phyloP scores from a whole-genome alignment of 2,797 vertebrate genomes.

The Selene dorsalis region DNA sequence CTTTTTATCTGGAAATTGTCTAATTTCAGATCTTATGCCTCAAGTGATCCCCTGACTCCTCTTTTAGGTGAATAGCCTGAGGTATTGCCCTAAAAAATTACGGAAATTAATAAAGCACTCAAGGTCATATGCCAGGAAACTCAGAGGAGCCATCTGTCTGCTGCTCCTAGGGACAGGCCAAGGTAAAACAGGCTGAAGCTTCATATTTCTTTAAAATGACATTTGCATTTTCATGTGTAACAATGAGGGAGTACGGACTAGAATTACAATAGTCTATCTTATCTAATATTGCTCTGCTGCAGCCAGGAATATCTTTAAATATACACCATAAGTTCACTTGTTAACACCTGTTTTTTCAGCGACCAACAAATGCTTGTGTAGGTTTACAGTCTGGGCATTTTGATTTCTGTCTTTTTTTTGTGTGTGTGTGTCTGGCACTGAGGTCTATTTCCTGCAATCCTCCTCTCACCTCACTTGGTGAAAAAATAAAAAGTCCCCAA shows the following conservation, averaged over 20 bases:
- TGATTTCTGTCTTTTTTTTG: slow-evolving; percentile 8
- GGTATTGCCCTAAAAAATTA: slow-evolving; percentile 79
- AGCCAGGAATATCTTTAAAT: slow-evolving; percentile 3
- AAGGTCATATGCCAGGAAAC: slow-evolving; percentile 76
- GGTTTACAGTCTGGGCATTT: slow-evolving; percentile 4
- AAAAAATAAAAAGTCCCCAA: slow-evolving; percentile 39
- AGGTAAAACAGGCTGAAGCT: slow-evolving; percentile 59
- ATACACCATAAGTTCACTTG: background rate
- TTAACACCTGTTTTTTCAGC: background rate
- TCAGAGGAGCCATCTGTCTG: slow-evolving; percentile 62
- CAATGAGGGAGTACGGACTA: background rate
- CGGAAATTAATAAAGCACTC: slow-evolving; percentile 75
- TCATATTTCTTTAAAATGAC: slow-evolving; percentile 67
- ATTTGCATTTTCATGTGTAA: slow-evolving; percentile 55
- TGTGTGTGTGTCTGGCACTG: slow-evolving; percentile 16
- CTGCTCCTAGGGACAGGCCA: slow-evolving; percentile 55
- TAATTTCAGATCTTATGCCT: slow-evolving; percentile 72
- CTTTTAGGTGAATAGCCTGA: slow-evolving; percentile 71
- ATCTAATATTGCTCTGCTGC: background rate
- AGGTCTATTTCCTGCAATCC: slow-evolving; percentile 8
- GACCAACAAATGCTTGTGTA: background rate
- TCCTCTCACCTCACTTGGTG: slow-evolving; percentile 15
- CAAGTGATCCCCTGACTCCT: slow-evolving; percentile 75
- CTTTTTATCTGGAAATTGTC: slow-evolving; percentile 71
- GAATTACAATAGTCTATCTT: slow-evolving; percentile 34